Conservation (phyloP, 2,113 vertebrate species). For the Pterocles gutturalis region DNA sequence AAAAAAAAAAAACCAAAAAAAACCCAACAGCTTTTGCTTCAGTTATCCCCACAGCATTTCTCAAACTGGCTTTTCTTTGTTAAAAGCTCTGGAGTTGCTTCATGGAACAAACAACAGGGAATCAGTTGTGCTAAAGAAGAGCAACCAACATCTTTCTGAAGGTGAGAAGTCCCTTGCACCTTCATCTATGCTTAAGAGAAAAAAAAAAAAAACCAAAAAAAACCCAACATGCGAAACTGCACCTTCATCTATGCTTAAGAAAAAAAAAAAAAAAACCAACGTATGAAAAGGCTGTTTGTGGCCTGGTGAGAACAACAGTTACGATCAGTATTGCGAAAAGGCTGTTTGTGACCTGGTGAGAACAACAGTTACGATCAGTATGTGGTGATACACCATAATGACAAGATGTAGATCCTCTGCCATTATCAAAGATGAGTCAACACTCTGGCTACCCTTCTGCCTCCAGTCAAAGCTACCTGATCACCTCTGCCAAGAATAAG, state of each 20-base stretch:
- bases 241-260: fast-evolving
- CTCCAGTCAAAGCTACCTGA: neutral
- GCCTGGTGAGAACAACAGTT: neutral
- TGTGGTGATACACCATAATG: neutral
- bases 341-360: neutral
- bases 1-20: too few species aligned
- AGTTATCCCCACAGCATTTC: neutral
- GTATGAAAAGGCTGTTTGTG: neutral
- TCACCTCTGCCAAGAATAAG: neutral
- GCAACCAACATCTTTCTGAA: neutral
- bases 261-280: too few species aligned
- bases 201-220: too few species aligned
- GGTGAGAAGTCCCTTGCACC: neutral
- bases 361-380: neutral
- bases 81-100: neutral
- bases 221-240: too few species aligned
- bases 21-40: neutral
- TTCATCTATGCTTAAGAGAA: neutral
- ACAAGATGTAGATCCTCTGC: neutral
- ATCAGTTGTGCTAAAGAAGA: neutral
- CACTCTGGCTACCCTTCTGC: neutral
- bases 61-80: neutral
- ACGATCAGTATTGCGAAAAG: neutral
- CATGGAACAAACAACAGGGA: neutral
- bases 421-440: neutral